Percentiles rank a stretch among this genome's conserved stretches.
phyloP scores from a whole-genome alignment of 1,140 invertebrate genomes.

The Diabrotica virgifera region DNA sequence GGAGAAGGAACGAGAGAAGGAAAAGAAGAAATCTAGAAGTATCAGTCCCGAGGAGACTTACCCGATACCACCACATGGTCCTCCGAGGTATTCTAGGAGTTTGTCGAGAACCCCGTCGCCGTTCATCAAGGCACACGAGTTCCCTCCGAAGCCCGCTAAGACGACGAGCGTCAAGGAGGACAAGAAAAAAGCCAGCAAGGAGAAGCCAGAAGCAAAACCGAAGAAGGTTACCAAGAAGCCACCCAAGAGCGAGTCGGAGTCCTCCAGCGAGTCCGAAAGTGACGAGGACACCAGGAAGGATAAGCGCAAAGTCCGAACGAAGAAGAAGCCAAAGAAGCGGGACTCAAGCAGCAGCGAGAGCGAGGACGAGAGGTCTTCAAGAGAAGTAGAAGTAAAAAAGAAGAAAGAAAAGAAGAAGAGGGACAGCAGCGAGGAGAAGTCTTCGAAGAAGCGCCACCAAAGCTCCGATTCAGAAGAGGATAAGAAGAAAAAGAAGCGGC shows the following conservation, averaged over 20 bases:
- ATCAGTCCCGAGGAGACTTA: constrained; percentile 39
- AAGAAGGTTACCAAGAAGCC: constrained; percentile 39
- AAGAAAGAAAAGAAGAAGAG: constrained; percentile 44
- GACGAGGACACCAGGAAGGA: constrained; percentile 51
- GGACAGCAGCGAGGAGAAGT: constrained; percentile 50
- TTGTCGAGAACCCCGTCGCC: constrained; percentile 76
- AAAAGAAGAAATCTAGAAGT: constrained; percentile 43
- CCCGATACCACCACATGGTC: constrained; percentile 42
- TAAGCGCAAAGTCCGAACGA: constrained; percentile 49
- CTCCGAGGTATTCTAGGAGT: constrained; percentile 61
- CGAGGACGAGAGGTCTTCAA: constrained; percentile 39
- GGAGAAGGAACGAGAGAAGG: constrained; percentile 34
- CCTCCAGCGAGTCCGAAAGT: constrained; percentile 51
- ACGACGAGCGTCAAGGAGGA: constrained; percentile 46
- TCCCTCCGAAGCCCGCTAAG: constrained; percentile 55
- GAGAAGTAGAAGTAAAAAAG: constrained; percentile 34
- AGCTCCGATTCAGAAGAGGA: constrained; percentile 49
- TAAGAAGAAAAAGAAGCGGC: constrained; percentile 49
- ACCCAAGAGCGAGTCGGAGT: constrained; percentile 40
- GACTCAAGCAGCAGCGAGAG: constrained; percentile 46
- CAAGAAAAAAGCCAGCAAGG: constrained; percentile 48
- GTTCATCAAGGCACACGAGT: constrained; percentile 73
- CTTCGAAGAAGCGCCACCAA: constrained; percentile 48
- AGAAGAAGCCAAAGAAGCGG: constrained; percentile 46
- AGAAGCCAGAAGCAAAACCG: constrained; percentile 43